Base-by-base conservation (phyloP, 2,797 vertebrate species). In the Chelonia mydas region DNA sequence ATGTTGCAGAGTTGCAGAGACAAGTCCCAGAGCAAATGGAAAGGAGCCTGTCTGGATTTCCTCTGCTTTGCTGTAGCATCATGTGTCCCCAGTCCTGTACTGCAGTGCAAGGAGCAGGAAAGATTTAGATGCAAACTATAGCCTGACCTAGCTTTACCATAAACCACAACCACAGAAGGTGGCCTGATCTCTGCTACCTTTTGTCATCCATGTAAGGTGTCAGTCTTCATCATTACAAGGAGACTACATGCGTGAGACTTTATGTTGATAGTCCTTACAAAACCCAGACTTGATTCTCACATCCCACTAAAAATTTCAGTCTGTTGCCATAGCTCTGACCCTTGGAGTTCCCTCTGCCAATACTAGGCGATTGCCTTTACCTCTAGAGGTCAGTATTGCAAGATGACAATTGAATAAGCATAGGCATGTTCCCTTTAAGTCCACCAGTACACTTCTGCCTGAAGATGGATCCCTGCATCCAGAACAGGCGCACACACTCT, bases 1-100 rank as follows among this genome's bases (percentile, higher is more conserved):
- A 79, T 96, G 96, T 97, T 92, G 95, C 97, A 97, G 86, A 98
- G 97, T 91, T 4, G 78, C 97, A 98, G 97, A 97, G 96, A 95
- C 97, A 94, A 95, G 89, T 87, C 81, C 94, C 96, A 95, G 41
- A 78, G 82, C 8, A 87, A 59, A 84, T 51, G 83, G 55, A 94
- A 93, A 79, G 89, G 80, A 96, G 65, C 88, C 45, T 33, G 93
- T 89, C 98, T 98, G 97, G 96, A 98, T 97, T 98, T 94, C 87
- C 96, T 97, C 85, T 94, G 97, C 92, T 27, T 88, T 96, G 50
- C 92, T 98, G 45, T 98, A 45, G 97, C 97, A 97, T 90, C 89
- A 0, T 0, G 13, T 11, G 21, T 97, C 96, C 95, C 96, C 96
- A 87, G 10, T 8, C 94, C 96, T 93, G 96, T 86, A 97, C 86